These are phyloP conservation scores for Ariopsis seemanni DNA, from an alignment of 2,113 vertebrate species.

Conservation along the genomic window DNA sequence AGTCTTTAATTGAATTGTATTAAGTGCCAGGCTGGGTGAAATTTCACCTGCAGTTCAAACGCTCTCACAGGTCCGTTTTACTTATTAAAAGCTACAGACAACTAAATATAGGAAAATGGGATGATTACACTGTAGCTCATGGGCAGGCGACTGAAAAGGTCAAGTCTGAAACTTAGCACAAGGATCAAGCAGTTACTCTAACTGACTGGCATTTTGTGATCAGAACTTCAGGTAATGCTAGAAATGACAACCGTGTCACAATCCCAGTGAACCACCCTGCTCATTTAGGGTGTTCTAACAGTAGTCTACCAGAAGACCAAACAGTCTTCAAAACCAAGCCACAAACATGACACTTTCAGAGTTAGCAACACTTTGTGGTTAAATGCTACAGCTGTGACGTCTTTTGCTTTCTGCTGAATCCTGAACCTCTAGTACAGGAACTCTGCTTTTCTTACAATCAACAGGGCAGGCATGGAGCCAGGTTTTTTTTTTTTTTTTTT, in stretches of 20 bases:
- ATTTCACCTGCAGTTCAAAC: neutral
- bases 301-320: neutral
- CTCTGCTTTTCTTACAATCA: neutral
- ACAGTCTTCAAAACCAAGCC: neutral
- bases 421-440: neutral
- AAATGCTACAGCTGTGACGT: neutral
- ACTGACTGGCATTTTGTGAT: neutral
- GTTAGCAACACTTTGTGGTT: neutral
- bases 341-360: neutral
- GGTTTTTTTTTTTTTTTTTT: too few species aligned
- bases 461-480: neutral
- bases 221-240: neutral
- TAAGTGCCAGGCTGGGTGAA: neutral
- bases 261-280: neutral
- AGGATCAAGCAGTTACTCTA: neutral
- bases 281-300: neutral
- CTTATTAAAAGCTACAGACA: conserved; percentile 20
- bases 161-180: neutral
- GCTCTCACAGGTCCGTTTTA: neutral
- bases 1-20: neutral
- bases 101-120: conserved; percentile 9
- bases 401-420: neutral
- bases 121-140: neutral
- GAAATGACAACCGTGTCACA: neutral
- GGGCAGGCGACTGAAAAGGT: neutral